These are phyloP conservation scores for Halcyon smyrnensis DNA, from an alignment of 2,797 vertebrate genomes.

Conservation along the genomic window DNA sequence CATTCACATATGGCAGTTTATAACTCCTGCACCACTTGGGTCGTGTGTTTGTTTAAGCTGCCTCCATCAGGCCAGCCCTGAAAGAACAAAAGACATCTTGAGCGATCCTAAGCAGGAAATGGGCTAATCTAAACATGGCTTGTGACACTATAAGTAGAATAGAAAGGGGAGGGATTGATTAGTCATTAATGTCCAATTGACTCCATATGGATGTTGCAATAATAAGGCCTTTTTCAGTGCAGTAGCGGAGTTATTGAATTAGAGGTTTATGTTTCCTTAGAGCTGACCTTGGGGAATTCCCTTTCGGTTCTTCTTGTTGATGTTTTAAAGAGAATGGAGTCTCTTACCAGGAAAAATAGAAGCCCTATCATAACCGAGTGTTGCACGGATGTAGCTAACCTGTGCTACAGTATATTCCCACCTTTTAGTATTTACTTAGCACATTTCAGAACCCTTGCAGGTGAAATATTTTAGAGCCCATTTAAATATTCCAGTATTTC, in stretches of 20 bases:
- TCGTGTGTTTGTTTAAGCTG: slow-evolving; percentile 87
- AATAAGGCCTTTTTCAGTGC: slow-evolving; percentile 82
- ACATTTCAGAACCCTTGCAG: slow-evolving; percentile 13
- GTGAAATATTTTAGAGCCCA: slow-evolving; percentile 24
- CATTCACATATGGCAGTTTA: slow-evolving; percentile 88
- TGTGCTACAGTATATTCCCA: slow-evolving; percentile 3
- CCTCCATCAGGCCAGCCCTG: slow-evolving; percentile 82
- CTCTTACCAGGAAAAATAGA: slow-evolving; percentile 66
- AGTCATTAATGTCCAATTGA: slow-evolving; percentile 85
- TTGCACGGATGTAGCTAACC: slow-evolving; percentile 36
- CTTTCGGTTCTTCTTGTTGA: slow-evolving; percentile 78
- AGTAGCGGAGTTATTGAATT: slow-evolving; percentile 85
- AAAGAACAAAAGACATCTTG: slow-evolving; percentile 90
- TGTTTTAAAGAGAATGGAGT: slow-evolving; percentile 77
- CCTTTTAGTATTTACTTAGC: slow-evolving; percentile 25
- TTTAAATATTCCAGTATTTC: slow-evolving; percentile 58
- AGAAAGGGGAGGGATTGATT: slow-evolving; percentile 84
- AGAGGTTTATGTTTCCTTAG: slow-evolving; percentile 85
- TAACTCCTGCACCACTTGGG: slow-evolving; percentile 82
- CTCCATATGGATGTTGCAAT: slow-evolving; percentile 85
- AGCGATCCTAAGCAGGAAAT: slow-evolving; percentile 88
- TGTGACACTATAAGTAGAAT: slow-evolving; percentile 87
- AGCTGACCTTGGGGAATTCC: slow-evolving; percentile 85
- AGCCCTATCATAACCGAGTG: slow-evolving; percentile 41
- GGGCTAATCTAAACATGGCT: slow-evolving; percentile 87